Evolutionary conservation across 2,888 invertebrate species (phyloP).

Genomic region (Pharmacophagus antenor): DNA sequence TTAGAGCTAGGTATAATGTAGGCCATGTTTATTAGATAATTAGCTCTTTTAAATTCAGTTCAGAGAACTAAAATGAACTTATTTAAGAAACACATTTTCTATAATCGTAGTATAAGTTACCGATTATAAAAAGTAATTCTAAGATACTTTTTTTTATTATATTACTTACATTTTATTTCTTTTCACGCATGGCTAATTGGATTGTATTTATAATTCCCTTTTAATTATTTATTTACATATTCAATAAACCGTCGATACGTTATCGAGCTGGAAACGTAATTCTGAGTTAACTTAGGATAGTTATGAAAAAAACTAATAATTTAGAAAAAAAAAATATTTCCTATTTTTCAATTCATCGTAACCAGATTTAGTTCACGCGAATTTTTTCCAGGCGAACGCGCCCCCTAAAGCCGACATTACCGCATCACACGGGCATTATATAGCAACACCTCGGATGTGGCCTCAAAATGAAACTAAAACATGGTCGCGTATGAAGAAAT

Average conservation of each 20-base stretch:
- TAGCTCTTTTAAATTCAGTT: too few species aligned
- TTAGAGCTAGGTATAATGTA: too few species aligned
- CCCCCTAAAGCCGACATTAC: background rate
- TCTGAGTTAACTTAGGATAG: background rate
- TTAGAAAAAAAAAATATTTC: background rate
- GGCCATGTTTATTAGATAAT: too few species aligned
- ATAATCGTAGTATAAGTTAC: too few species aligned
- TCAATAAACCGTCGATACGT: background rate
- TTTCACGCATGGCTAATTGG: background rate
- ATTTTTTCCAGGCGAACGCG: background rate
- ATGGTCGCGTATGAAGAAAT: slow-evolving; percentile 35
- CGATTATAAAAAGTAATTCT: too few species aligned
- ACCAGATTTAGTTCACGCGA: background rate
- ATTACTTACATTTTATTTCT: background rate
- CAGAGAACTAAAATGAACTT: too few species aligned
- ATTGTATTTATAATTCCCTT: background rate
- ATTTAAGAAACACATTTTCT: too few species aligned
- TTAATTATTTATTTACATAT: background rate
- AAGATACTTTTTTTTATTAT: background rate
- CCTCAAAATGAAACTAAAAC: slow-evolving; percentile 17
- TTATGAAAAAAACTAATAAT: background rate
- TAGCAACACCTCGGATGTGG: slow-evolving; percentile 9
- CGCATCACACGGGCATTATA: slow-evolving; percentile 12
- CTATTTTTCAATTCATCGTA: background rate
- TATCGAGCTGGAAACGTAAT: background rate